phyloP scores from a whole-genome alignment of 2,888 invertebrate species.

The Morpho helenor region DNA sequence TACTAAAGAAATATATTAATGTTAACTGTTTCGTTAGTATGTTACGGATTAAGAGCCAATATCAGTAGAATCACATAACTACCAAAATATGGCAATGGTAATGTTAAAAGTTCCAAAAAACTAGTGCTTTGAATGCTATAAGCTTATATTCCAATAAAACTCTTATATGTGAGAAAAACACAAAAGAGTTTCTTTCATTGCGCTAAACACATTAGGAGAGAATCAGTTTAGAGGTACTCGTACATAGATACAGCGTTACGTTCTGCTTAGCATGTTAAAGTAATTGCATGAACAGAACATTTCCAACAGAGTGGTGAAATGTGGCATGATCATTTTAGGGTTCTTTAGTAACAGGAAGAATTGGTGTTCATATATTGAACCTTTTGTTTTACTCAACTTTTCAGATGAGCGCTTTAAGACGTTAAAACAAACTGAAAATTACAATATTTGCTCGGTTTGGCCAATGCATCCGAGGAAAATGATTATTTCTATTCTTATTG shows the following conservation, averaged over 20 bases:
- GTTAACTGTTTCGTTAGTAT: too few relatives aligned
- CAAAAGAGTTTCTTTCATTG: neutral
- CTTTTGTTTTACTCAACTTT: neutral
- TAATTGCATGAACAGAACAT: constrained; percentile 8
- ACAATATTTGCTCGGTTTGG: too few relatives aligned
- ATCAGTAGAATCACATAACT: too few relatives aligned
- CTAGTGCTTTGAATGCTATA: too few relatives aligned
- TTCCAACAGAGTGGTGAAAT: constrained; percentile 5
- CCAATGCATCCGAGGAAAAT: too few relatives aligned
- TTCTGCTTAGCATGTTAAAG: constrained; percentile 13
- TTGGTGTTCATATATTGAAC: neutral
- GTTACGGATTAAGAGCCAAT: too few relatives aligned
- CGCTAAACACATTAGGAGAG: constrained; percentile 6
- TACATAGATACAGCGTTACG: constrained; percentile 1
- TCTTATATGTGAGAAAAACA: neutral
- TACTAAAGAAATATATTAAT: too few relatives aligned
- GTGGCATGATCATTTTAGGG: neutral
- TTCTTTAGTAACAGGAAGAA: neutral
- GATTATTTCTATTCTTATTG: too few relatives aligned
- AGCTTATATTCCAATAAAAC: too few relatives aligned
- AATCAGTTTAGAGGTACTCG: constrained; percentile 7
- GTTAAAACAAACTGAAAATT: neutral
- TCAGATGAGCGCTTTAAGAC: neutral
- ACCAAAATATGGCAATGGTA: too few relatives aligned
- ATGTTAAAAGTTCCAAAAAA: too few relatives aligned